Percentiles rank a stretch among this genome's conserved stretches.
These are phyloP conservation scores for Lepidotrigona ventralis DNA, from an alignment of 1,140 invertebrate species.

Conservation along the genomic window DNA sequence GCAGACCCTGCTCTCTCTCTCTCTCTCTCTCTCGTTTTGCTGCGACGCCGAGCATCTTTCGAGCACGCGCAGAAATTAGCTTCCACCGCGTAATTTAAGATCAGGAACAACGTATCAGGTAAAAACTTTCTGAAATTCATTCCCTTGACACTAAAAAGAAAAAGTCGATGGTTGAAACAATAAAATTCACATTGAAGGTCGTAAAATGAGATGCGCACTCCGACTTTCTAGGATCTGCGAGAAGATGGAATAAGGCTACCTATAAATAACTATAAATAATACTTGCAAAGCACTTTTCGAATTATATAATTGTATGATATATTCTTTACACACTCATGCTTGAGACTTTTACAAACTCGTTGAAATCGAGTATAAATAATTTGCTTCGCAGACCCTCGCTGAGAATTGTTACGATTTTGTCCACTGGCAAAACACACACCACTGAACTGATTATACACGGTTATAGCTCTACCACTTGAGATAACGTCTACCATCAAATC, in stretches of 20 bases:
- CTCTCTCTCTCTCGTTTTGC: constrained; percentile 32
- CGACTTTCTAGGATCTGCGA: no score
- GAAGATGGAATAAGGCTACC: no score
- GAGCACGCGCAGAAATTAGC: constrained; percentile 9
- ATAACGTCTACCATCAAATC: constrained; percentile 37
- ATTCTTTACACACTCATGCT: no score
- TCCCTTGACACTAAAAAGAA: background rate
- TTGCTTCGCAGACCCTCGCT: background rate
- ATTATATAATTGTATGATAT: no score
- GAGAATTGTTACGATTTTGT: background rate
- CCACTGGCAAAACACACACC: background rate
- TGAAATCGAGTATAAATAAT: background rate
- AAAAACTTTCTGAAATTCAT: background rate
- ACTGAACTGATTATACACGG: background rate
- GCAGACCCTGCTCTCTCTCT: constrained; percentile 33
- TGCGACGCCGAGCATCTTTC: background rate
- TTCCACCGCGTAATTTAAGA: background rate
- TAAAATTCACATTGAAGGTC: no score
- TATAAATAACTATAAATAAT: no score
- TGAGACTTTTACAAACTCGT: background rate
- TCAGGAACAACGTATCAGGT: background rate
- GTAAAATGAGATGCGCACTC: no score
- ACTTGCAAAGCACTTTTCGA: no score
- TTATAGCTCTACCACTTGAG: background rate
- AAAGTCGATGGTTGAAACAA: no score